These are phyloP conservation scores for Paradoxurus hermaphroditus DNA, from an alignment of 2,113 vertebrate genomes.

Conservation along the genomic window DNA sequence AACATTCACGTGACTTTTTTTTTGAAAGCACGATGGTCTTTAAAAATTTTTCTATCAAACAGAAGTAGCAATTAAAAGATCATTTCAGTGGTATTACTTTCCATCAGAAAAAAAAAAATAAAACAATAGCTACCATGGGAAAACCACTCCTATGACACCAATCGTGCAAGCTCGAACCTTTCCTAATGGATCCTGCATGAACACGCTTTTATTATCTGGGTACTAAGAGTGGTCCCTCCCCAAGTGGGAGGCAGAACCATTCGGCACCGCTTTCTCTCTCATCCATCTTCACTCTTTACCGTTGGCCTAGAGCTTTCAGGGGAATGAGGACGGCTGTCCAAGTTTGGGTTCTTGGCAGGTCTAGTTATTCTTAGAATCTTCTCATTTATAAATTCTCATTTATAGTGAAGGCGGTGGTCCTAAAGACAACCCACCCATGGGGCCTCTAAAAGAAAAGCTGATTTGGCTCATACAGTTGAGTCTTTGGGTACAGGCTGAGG, in stretches of 20 bases:
- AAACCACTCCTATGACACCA: neutral
- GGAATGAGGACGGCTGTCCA: neutral
- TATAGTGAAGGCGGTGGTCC: neutral
- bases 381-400: neutral
- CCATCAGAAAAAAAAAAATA: neutral
- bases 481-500: neutral
- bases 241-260: too few species aligned
- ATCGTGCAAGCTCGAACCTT: neutral
- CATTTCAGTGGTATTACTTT: neutral
- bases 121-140: neutral
- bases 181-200: neutral
- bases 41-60: neutral
- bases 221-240: neutral
- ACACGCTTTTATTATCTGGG: neutral
- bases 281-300: neutral
- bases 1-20: neutral
- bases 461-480: neutral
- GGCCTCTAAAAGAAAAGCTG: neutral
- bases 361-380: neutral
- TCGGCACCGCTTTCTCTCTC: neutral
- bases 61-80: neutral
- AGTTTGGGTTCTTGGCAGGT: neutral
- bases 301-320: neutral
- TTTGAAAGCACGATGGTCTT: neutral
- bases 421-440: neutral